Conservation (phyloP, 1,140 invertebrate species). For the Belonocnema kinseyi region DNA sequence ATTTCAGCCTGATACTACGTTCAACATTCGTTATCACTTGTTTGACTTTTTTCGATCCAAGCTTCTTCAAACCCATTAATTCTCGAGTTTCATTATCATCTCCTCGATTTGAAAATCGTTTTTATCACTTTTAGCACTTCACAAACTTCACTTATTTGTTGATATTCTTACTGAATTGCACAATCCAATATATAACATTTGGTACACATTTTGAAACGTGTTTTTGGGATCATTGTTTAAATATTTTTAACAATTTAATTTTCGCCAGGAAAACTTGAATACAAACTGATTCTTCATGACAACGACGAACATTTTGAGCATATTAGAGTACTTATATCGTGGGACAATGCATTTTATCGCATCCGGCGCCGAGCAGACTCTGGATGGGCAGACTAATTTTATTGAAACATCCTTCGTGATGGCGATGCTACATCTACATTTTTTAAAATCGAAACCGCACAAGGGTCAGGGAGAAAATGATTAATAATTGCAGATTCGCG, state of each 20-base stretch:
- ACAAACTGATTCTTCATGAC: not conserved
- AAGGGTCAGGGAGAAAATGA: not conserved
- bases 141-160: not conserved
- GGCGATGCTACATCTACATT: no score
- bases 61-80: not conserved
- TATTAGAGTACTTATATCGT: not conserved
- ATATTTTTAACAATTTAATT: not conserved
- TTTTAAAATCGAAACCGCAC: no score
- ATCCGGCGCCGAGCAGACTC: conserved; percentile 56
- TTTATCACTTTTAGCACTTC: not conserved
- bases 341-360: conserved; percentile 48
- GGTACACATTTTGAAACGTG: no score
- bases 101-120: not conserved
- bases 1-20: no score
- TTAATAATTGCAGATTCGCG: not conserved
- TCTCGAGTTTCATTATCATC: not conserved
- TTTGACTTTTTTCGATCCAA: not conserved
- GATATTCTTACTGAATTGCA: no score
- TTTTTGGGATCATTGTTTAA: not conserved
- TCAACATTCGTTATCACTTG: not conserved
- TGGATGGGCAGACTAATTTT: not conserved
- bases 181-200: no score
- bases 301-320: not conserved
- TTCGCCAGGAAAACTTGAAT: not conserved
- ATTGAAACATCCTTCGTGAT: no score